Evolutionary conservation across 2,113 vertebrate species (phyloP).

Genomic region (Jacana jacana): DNA sequence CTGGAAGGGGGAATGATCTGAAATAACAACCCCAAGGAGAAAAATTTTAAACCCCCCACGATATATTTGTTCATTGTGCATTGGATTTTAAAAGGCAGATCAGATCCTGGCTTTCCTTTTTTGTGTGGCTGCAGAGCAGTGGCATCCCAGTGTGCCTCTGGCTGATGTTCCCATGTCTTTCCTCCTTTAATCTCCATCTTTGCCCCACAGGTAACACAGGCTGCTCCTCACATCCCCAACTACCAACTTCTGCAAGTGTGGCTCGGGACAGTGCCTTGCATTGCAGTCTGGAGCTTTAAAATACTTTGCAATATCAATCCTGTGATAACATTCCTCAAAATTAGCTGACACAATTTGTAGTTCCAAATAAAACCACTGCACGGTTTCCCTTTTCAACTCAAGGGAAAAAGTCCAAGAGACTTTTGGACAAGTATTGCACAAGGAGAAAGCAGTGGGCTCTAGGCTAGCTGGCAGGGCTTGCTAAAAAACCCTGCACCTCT

Average conservation of each 20-base stretch:
- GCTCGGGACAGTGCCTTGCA: neutral
- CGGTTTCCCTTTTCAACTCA: neutral
- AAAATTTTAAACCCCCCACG: neutral
- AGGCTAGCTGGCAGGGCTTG: neutral
- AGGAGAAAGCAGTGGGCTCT: neutral
- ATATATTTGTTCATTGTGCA: neutral
- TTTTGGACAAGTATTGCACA: neutral
- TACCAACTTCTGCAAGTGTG: neutral
- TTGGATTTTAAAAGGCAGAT: conserved; percentile 9
- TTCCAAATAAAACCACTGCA: neutral
- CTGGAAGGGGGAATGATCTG: neutral
- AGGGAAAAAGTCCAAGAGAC: neutral
- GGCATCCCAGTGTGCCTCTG: neutral
- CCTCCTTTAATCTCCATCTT: neutral
- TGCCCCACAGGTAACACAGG: neutral
- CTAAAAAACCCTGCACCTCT: neutral
- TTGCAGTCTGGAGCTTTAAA: neutral
- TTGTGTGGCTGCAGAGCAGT: neutral
- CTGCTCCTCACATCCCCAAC: neutral
- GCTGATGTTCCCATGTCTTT: neutral
- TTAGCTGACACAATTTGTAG: neutral
- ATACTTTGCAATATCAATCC: neutral
- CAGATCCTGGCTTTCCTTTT: neutral
- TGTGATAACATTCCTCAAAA: neutral
- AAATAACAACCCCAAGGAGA: neutral